Percentiles rank a stretch among this genome's conserved stretches.
Conservation (phyloP, 2,888 invertebrate genomes). For the Nephrocerus scutellatus region DNA sequence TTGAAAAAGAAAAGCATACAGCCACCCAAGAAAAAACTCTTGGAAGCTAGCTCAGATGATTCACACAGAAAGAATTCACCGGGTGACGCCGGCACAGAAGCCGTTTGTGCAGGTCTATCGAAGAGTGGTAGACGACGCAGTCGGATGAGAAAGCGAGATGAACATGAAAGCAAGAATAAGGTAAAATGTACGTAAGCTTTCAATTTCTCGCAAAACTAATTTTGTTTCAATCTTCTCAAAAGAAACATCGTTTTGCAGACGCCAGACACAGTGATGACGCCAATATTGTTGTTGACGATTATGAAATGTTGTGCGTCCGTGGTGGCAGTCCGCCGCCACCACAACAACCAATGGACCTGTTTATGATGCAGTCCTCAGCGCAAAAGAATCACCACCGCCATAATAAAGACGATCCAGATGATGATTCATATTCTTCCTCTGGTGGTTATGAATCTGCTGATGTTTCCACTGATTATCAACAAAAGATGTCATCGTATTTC, state of each 20-base stretch:
- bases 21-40: slow-evolving; percentile 36
- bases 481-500: no score
- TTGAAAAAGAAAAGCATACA: slow-evolving; percentile 61
- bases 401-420: slow-evolving; percentile 52
- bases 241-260: no score
- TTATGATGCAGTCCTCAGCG: slow-evolving; percentile 26
- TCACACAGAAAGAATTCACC: slow-evolving; percentile 53
- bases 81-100: slow-evolving; percentile 40
- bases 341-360: slow-evolving; percentile 26
- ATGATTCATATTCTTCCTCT: slow-evolving; percentile 52
- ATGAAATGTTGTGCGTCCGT: slow-evolving; percentile 71
- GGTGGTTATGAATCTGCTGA: slow-evolving; percentile 51
- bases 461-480: no score
- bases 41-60: slow-evolving; percentile 53
- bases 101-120: slow-evolving; percentile 10
- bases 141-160: slow-evolving; percentile 37
- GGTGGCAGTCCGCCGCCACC: slow-evolving; percentile 61
- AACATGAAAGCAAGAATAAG: slow-evolving; percentile 36
- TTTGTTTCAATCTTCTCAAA: no score
- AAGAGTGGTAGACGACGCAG: slow-evolving; percentile 40
- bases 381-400: no score
- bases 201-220: no score
- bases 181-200: no score
- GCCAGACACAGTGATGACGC: slow-evolving; percentile 42
- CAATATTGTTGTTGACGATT: slow-evolving; percentile 71